A percentile compares a stretch with the other conserved stretches of the same genome.
Conservation (phyloP, 2,797 vertebrate genomes). For the Pagetopsis macropterus region DNA sequence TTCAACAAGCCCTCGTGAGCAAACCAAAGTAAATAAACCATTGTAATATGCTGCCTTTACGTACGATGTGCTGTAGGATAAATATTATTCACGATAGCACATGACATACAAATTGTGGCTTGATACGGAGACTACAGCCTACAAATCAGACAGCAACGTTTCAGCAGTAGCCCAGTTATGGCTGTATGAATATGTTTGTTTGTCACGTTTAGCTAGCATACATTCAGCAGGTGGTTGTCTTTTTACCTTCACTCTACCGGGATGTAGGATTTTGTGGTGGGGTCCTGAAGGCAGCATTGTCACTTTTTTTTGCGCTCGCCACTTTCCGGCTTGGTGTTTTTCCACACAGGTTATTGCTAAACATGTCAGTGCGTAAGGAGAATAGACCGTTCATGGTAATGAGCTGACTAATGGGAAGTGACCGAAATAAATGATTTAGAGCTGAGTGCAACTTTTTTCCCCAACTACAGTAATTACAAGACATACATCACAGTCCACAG, state of each 20-base stretch:
- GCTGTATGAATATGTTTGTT: neutral
- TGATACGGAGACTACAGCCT: no score
- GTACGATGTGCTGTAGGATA: conserved; percentile 29
- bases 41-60: conserved; percentile 50
- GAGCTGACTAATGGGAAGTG: conserved; percentile 3
- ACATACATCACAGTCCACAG: no score
- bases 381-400: no score
- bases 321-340: neutral
- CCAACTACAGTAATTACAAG: no score
- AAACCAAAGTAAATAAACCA: conserved; percentile 9
- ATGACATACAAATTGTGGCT: neutral
- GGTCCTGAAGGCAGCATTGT: conserved; percentile 37
- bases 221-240: neutral
- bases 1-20: conserved; percentile 23
- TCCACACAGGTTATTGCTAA: neutral
- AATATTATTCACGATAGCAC: neutral
- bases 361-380: neutral
- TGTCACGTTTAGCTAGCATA: neutral
- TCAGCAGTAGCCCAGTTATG: neutral
- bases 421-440: neutral
- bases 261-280: neutral
- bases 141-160: accelerated
- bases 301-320: conserved; percentile 39
- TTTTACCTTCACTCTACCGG: accelerated
- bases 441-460: neutral